A percentile compares a stretch with the other conserved stretches of the same genome.
These are phyloP conservation scores for Cerceris ruficornis DNA, from an alignment of 2,888 invertebrate genomes.

Conservation along the genomic window DNA sequence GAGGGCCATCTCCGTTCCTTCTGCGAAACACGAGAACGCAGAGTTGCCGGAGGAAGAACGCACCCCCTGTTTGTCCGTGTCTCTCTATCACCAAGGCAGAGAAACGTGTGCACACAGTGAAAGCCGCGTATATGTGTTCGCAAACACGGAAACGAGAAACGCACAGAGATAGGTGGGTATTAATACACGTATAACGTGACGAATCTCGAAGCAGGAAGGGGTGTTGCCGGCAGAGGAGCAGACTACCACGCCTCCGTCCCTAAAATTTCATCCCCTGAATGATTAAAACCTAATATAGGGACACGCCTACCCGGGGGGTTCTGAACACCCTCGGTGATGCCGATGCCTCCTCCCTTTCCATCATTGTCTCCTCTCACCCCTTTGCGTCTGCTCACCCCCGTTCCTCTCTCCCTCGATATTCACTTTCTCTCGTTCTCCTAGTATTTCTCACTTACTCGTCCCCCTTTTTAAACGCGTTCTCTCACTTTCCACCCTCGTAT, in stretches of 20 bases:
- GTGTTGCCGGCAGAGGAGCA: constrained; percentile 79
- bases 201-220: constrained; percentile 76
- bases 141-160: not conserved
- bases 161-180: constrained; percentile 19
- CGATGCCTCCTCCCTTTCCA: constrained; percentile 31
- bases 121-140: not conserved
- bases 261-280: constrained; percentile 80
- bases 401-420: constrained; percentile 6
- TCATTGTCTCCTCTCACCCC: constrained; percentile 13
- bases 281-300: constrained; percentile 82
- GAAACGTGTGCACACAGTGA: not conserved
- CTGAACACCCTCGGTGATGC: constrained; percentile 33
- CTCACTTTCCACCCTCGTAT: constrained; percentile 12
- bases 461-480: constrained; percentile 17
- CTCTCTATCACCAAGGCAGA: not conserved
- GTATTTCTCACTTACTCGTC: constrained; percentile 15
- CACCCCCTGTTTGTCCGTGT: not conserved
- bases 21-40: constrained; percentile 4
- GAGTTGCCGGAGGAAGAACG: not conserved
- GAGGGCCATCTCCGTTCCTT: constrained; percentile 22
- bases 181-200: constrained; percentile 35
- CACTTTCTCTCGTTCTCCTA: constrained; percentile 36
- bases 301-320: constrained; percentile 77
- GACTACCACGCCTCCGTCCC: constrained; percentile 81
- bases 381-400: not conserved